A percentile compares a stretch with the other conserved stretches of the same genome.
These are phyloP conservation scores for Apogon talboti DNA, from an alignment of 2,797 vertebrate species.

Conservation along the genomic window DNA sequence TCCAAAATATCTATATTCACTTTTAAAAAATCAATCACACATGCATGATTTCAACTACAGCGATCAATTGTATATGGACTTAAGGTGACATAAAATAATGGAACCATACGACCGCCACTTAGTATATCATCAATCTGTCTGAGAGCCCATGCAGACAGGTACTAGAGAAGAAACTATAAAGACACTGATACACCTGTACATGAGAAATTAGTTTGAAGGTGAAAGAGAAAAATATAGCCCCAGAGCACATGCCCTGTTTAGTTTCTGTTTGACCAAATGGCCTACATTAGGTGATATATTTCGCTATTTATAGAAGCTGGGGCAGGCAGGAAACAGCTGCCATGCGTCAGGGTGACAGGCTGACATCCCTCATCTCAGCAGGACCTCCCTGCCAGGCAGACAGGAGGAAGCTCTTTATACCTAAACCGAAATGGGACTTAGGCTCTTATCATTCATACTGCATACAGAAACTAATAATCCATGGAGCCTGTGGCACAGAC, in stretches of 20 bases:
- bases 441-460: conserved; percentile 71
- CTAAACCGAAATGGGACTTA: conserved; percentile 71
- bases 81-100: conserved; percentile 42
- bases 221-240: conserved; percentile 53
- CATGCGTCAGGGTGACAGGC: conserved; percentile 78
- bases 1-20: conserved; percentile 13
- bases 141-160: conserved; percentile 15
- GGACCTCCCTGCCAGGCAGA: conserved; percentile 79
- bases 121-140: conserved; percentile 51
- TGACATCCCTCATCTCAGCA: conserved; percentile 81
- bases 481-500: conserved; percentile 70
- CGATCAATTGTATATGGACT: conserved; percentile 18
- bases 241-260: conserved; percentile 67
- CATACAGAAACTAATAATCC: conserved; percentile 75
- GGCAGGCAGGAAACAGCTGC: conserved; percentile 81
- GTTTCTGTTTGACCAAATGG: conserved; percentile 81
- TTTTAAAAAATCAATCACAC: conserved; percentile 7
- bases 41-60: conserved; percentile 9
- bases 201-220: conserved; percentile 56
- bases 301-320: conserved; percentile 79
- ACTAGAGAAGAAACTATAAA: conserved; percentile 19
- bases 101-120: conserved; percentile 10
- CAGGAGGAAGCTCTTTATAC: conserved; percentile 71
- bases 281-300: conserved; percentile 81
- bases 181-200: conserved; percentile 39